Conservation (phyloP, 2,888 invertebrate species). For the Oegoconia quadripuncta region DNA sequence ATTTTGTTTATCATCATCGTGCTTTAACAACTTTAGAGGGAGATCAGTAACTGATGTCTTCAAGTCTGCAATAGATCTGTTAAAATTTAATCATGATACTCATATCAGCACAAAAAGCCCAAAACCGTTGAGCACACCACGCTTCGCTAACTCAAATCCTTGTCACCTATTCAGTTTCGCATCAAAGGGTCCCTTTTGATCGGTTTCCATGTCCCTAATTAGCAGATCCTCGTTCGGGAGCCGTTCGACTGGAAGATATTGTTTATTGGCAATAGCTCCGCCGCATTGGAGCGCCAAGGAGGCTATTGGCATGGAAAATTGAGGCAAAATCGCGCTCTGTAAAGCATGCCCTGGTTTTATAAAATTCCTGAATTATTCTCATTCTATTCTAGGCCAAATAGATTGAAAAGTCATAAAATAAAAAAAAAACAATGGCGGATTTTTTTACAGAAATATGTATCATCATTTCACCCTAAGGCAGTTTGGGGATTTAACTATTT, state of each 20-base stretch:
- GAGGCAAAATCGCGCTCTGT: constrained; percentile 56
- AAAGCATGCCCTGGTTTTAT: constrained; percentile 38
- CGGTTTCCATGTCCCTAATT: constrained; percentile 71
- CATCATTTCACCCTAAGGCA: too few species aligned
- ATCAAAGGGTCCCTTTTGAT: constrained; percentile 70
- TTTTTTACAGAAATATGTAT: too few species aligned
- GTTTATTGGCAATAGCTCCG: constrained; percentile 72
- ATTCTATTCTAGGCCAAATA: not conserved
- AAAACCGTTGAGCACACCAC: constrained; percentile 17
- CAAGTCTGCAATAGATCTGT: not conserved
- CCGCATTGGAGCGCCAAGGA: constrained; percentile 40
- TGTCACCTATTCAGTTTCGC: constrained; percentile 68
- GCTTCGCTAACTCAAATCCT: constrained; percentile 42
- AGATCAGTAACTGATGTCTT: too few species aligned
- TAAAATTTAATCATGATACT: not conserved
- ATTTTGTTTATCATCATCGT: too few species aligned
- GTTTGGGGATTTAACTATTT: too few species aligned
- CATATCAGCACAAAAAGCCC: not conserved
- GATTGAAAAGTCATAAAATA: too few species aligned
- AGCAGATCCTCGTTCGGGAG: constrained; percentile 60
- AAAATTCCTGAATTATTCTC: constrained; percentile 31
- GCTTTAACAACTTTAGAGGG: too few species aligned
- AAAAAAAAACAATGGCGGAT: too few species aligned
- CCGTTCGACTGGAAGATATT: constrained; percentile 69
- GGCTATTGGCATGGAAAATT: constrained; percentile 70